Percentiles rank a stretch among this genome's conserved stretches.
These are phyloP conservation scores for Raphicerus campestris DNA, from an alignment of 2,113 vertebrate genomes.

Conservation along the genomic window DNA sequence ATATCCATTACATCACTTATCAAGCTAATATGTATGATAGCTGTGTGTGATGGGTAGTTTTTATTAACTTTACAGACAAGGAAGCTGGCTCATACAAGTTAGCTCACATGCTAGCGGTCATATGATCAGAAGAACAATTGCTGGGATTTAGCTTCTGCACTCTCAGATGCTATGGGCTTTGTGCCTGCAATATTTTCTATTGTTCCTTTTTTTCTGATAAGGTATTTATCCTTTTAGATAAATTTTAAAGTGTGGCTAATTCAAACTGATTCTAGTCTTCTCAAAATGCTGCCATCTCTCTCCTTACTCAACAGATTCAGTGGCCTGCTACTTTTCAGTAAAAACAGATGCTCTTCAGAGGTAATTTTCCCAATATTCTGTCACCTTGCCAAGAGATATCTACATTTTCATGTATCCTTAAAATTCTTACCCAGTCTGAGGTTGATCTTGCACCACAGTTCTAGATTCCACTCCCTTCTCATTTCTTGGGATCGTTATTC, in stretches of 20 bases:
- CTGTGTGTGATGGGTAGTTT: not conserved
- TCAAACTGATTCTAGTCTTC: not conserved
- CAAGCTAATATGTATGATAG: not conserved
- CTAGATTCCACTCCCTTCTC: not conserved
- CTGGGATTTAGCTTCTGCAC: not conserved
- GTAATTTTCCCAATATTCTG: not conserved
- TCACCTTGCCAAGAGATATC: not conserved
- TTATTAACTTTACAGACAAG: not conserved
- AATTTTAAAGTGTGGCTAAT: not conserved
- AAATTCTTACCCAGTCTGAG: not conserved
- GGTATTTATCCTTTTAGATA: not conserved
- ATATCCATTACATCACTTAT: not conserved
- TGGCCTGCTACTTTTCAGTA: not conserved
- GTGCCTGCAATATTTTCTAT: not conserved
- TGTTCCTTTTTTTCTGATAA: not conserved
- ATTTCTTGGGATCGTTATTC: not conserved
- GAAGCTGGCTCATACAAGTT: not conserved
- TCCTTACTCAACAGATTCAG: not conserved
- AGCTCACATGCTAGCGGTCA: not conserved
- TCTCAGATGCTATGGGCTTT: not conserved
- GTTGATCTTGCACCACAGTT: not conserved
- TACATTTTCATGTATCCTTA: not conserved
- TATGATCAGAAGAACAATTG: not conserved
- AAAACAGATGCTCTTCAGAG: not conserved
- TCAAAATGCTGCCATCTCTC: not conserved